Base-by-base conservation (phyloP, 2,888 invertebrate genomes). In the Troilus luridus region DNA sequence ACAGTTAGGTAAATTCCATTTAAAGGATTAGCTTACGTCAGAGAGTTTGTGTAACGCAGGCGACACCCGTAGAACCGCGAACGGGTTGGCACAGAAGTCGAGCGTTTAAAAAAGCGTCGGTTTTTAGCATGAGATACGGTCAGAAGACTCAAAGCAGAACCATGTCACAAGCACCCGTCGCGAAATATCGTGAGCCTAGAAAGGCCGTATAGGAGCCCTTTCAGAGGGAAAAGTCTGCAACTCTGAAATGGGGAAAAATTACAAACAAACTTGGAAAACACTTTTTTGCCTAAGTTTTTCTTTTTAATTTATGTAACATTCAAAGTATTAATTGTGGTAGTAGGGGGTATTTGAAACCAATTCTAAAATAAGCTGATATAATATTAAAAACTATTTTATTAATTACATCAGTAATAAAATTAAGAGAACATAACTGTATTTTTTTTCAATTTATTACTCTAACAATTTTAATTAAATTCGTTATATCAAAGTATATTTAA, bases 151-250 rank as follows among this genome's bases (percentile, higher is more conserved):
- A 77, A 77, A 77, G 72, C 72, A 17, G 27, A 77, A 77, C 85
- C n/a, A 21, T 58, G 85, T 85, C 85, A 85, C 85, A 85, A 85
- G 85, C 85, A 85, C 56, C 85, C 9, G 85, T 85, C 85, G 56
- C 85, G 85, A 56, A 85, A 85, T 85, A 77, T 56, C 85, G 85
- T 85, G 85, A 85, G 56, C 27, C 54, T 58, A 77, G 72, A 77
- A 77, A 77, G 72, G 72, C 41, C 72, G 41, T 17, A 77, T 41
- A 77, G 27, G 24, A 27, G 72, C 27, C 27, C 72, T 41, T 41
- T 19, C 41, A 27, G 7, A 77, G 27, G 72, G 41, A 72, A 77
- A 77, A 27, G 27, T 77, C 6, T 41, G 21, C 19, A 5, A 8
- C 14, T 17, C 0, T 8, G 17, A 77, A 77, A 8, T 27, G 41